Conservation (phyloP, 2,888 invertebrate genomes). For the Andrena haemorrhoa region DNA sequence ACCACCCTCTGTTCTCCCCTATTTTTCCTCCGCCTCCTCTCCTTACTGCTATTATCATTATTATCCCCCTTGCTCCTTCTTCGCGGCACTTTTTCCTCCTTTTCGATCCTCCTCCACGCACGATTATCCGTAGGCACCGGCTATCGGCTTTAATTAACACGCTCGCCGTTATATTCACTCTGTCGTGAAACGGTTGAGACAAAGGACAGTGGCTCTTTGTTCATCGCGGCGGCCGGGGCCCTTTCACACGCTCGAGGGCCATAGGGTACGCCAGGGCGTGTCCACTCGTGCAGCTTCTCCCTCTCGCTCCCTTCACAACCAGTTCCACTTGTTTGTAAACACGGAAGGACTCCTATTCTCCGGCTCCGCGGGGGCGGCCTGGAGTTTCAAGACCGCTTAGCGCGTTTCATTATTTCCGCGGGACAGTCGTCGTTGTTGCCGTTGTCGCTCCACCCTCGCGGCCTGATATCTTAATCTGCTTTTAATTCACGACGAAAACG, state of each 20-base stretch:
- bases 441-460: constrained; percentile 18
- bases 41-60: background rate
- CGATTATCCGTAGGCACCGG: constrained; percentile 52
- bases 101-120: constrained; percentile 33
- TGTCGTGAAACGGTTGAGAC: constrained; percentile 67
- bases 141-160: constrained; percentile 72
- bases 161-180: constrained; percentile 68
- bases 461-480: constrained; percentile 53
- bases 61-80: background rate
- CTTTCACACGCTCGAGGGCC: constrained; percentile 72
- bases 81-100: constrained; percentile 17
- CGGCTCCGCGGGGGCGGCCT: constrained; percentile 25
- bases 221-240: constrained; percentile 64
- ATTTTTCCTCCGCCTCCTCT: background rate
- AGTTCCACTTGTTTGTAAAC: constrained; percentile 76
- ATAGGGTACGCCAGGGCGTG: constrained; percentile 66
- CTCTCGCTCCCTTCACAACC: constrained; percentile 62
- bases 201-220: constrained; percentile 74
- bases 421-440: constrained; percentile 19
- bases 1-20: constrained; percentile 3
- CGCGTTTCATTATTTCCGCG: constrained; percentile 63
- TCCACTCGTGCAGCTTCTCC: constrained; percentile 64
- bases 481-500: constrained; percentile 53
- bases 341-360: constrained; percentile 68
- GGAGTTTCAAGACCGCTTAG: constrained; percentile 58